A percentile compares a stretch with the other conserved stretches of the same genome.
phyloP scores from a whole-genome alignment of 1,140 invertebrate genomes.

The Rhopalosiphum padi region DNA sequence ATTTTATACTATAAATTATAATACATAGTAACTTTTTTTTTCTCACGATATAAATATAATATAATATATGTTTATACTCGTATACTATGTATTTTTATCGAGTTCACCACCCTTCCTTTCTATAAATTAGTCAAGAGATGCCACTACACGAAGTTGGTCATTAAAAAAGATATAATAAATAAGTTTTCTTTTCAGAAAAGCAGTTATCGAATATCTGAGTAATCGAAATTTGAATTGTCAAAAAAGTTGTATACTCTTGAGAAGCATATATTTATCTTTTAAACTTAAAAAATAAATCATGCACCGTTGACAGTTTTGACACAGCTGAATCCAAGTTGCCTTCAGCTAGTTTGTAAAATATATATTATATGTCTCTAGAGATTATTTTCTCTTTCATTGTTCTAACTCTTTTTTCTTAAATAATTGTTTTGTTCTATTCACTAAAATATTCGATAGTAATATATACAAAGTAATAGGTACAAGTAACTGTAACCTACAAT shows the following conservation, averaged over 20 bases:
- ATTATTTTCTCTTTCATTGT: neutral
- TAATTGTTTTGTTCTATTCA: neutral
- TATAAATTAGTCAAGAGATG: neutral
- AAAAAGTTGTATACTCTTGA: conserved; percentile 17
- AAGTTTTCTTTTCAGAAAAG: neutral
- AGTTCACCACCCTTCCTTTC: neutral
- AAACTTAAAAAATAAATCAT: conserved; percentile 51
- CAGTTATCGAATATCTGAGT: conserved; percentile 10
- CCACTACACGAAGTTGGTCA: neutral
- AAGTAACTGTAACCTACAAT: neutral
- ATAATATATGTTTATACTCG: no score
- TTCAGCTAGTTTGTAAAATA: neutral
- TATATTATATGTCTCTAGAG: conserved; percentile 17
- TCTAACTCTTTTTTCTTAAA: neutral
- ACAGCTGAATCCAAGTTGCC: conserved; percentile 1
- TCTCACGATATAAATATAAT: neutral
- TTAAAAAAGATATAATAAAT: neutral
- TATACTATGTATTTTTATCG: neutral
- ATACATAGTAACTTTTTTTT: neutral
- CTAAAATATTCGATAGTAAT: neutral
- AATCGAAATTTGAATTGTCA: conserved; percentile 31
- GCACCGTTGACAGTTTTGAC: neutral
- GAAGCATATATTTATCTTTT: neutral
- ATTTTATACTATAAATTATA: neutral
- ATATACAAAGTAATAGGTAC: neutral